These are phyloP conservation scores for Callospermophilus lateralis DNA, from an alignment of 2,113 vertebrate genomes.

Conservation along the genomic window DNA sequence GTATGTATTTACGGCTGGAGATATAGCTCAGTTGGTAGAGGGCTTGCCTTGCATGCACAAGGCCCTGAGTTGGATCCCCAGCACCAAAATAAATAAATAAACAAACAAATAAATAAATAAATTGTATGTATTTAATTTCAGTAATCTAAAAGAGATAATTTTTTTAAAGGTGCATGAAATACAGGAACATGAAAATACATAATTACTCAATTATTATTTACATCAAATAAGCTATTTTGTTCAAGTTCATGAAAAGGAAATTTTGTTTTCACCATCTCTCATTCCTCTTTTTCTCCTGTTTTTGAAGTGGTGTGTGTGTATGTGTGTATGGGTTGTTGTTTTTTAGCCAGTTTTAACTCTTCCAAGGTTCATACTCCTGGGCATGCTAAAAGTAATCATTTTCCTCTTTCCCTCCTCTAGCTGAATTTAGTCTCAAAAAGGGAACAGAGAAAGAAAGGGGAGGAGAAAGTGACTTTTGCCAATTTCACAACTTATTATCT, in stretches of 20 bases:
- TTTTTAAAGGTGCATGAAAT: not conserved
- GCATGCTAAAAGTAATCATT: not conserved
- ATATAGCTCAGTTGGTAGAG: no score
- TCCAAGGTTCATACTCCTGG: not conserved
- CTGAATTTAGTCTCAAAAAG: slow-evolving; percentile 49
- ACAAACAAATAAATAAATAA: no score
- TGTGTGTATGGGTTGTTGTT: not conserved
- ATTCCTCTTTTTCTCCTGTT: not conserved
- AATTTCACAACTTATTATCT: slow-evolving; percentile 44
- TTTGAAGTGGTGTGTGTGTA: not conserved
- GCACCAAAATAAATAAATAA: no score
- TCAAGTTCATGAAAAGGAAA: not conserved
- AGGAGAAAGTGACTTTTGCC: slow-evolving; percentile 14
- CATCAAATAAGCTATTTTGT: not conserved
- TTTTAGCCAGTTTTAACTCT: slow-evolving; percentile 26
- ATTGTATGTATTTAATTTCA: slow-evolving; percentile 36
- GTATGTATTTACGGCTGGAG: not conserved
- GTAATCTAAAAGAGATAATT: slow-evolving; percentile 24
- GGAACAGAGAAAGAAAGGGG: not conserved
- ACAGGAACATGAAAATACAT: not conserved
- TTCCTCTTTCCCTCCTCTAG: not conserved
- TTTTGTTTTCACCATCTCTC: not conserved
- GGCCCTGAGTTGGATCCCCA: no score
- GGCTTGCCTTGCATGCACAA: no score
- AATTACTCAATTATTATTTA: slow-evolving; percentile 57